Conservation (phyloP, 2,113 vertebrate species). For the Prochilodus magdalenae region DNA sequence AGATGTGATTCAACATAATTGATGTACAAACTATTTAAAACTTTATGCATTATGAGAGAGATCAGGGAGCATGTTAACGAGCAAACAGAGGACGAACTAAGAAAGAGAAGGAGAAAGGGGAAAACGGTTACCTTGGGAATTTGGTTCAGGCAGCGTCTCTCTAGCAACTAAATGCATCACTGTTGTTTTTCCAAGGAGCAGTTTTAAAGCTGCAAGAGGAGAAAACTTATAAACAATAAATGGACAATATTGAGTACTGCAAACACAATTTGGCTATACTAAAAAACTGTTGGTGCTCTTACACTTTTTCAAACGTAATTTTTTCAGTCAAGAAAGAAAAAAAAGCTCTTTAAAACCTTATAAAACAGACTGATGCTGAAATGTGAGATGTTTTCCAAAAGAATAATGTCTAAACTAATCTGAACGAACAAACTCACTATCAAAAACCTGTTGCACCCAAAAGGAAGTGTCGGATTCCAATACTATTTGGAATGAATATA, state of each 20-base stretch:
- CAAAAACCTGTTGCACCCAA: too few species aligned
- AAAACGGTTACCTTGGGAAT: slow-evolving; percentile 93
- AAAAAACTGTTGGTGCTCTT: too few species aligned
- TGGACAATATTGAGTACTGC: slow-evolving; percentile 23
- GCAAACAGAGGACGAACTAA: slow-evolving; percentile 21
- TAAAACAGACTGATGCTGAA: too few species aligned
- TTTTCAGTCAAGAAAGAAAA: too few species aligned
- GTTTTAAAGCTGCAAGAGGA: slow-evolving; percentile 87
- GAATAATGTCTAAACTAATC: too few species aligned
- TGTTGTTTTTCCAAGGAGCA: slow-evolving; percentile 96
- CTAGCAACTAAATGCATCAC: slow-evolving; percentile 99
- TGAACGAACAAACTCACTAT: too few species aligned
- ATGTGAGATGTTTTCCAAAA: too few species aligned
- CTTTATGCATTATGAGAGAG: slow-evolving; percentile 25
- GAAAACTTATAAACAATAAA: slow-evolving; percentile 45
- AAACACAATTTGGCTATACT: too few species aligned
- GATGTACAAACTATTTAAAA: slow-evolving; percentile 4
- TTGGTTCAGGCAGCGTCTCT: slow-evolving; percentile 98
- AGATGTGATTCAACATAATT: background rate
- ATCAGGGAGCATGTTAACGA: slow-evolving; percentile 66
- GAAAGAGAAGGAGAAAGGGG: slow-evolving; percentile 7
- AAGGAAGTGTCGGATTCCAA: too few species aligned
- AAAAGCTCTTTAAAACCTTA: too few species aligned
- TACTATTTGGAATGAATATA: too few species aligned
- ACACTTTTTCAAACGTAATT: too few species aligned